A percentile compares a stretch with the other conserved stretches of the same genome.
These are phyloP conservation scores for Sarotherodon lohbergeri DNA, from an alignment of 2,113 vertebrate genomes.

Conservation along the genomic window DNA sequence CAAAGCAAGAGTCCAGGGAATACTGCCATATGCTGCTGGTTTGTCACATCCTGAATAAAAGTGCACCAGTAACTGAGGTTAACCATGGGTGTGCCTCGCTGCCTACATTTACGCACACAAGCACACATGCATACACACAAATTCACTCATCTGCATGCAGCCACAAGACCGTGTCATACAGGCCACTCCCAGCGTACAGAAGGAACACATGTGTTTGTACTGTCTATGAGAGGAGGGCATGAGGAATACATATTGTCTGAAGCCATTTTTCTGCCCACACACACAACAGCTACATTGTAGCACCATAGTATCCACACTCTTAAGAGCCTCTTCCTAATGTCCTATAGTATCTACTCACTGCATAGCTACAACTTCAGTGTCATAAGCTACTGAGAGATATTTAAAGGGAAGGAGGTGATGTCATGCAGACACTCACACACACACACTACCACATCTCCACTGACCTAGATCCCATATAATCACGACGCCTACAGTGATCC, in stretches of 20 bases:
- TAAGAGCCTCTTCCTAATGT: not conserved
- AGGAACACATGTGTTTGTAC: not conserved
- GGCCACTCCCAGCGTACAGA: not conserved
- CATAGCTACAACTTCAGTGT: slow-evolving; percentile 35
- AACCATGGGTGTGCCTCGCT: slow-evolving; percentile 66
- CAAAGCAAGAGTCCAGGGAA: not conserved
- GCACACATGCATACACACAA: not conserved
- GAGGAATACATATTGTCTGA: not conserved
- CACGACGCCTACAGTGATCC: slow-evolving; percentile 36
- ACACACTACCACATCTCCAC: slow-evolving; percentile 10
- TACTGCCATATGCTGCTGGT: slow-evolving; percentile 56
- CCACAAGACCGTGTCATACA: not conserved
- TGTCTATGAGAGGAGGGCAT: not conserved
- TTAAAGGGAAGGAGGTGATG: slow-evolving; percentile 55
- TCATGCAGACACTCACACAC: slow-evolving; percentile 36
- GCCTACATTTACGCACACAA: slow-evolving; percentile 12
- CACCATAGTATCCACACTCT: not conserved
- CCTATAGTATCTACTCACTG: slow-evolving; percentile 13
- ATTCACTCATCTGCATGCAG: not conserved
- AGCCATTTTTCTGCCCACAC: not conserved
- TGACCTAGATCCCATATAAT: slow-evolving; percentile 64
- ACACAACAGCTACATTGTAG: not conserved
- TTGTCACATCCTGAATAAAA: slow-evolving; percentile 53
- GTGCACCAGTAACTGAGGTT: slow-evolving; percentile 61
- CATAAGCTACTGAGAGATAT: slow-evolving; percentile 59